Evolutionary conservation across 2,888 invertebrate species (phyloP), one percentile per base, ranked within the genome.

Genomic region (Campopleginae sp.): DNA sequence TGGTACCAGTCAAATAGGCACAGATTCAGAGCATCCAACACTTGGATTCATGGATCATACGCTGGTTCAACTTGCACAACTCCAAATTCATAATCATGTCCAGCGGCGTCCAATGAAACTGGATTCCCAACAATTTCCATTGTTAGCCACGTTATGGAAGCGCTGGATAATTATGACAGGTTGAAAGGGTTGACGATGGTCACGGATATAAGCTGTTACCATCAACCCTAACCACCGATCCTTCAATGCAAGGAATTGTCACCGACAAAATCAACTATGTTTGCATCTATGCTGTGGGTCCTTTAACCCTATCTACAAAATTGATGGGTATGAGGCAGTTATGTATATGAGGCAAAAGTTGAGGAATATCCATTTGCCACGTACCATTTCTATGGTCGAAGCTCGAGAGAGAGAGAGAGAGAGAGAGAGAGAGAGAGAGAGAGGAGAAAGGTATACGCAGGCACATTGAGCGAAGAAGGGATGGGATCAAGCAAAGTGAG

Each of bases 121-220:
- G 72, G 76, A 80, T 82, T 77, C 54, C 65, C 71, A 74, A 80
- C 72, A 72, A 85, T 82, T 85, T 85, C 82, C 80, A 23, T 77
- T 72, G 80, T 82, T 80, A 85, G 80, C 38, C 65, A n/a, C 72
- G 77, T 80, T 74, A 63, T 82, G 72, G 54, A 82, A 85, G 72
- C 80, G 44, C 74, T 74, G 66, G 77, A 82, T 85, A 82, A 85
- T 85, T 66, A 77, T 82, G 82, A 82, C 82, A 72, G 72, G 80
- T 80, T 68, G 76, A 85, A 76, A 76, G 46, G 75, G 33, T 80
- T 48, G 66, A 74, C 72, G 71, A 31, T 46, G 33, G 51, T 19
- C 58, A 46, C 31, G 51, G 61, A 80, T 66, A 70, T 58, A 68
- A 65, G 65, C 31, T 19, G 48, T 46, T 72, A 44, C 48, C 48